Percentiles rank a stretch among this genome's conserved stretches.
Evolutionary conservation across 2,888 invertebrate species (phyloP).

Genomic region (Parascotia fuliginaria): DNA sequence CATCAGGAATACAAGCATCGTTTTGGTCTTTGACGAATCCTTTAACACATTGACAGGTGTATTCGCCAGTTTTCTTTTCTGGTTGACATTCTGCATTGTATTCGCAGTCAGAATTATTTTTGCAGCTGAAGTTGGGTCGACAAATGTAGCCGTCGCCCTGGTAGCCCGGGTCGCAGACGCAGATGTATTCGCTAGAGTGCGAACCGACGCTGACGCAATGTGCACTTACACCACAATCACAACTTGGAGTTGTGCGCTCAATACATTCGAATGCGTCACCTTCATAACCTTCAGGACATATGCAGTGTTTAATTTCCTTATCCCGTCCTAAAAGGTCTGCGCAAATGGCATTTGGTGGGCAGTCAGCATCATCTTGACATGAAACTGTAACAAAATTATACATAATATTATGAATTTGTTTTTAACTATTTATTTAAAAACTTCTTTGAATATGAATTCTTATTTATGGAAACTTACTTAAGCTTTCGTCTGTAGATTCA

Average conservation of each 20-base stretch:
- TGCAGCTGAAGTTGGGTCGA: constrained; percentile 88
- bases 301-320: constrained; percentile 82
- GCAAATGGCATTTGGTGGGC: constrained; percentile 94
- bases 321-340: constrained; percentile 73
- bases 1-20: constrained; percentile 86
- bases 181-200: constrained; percentile 88
- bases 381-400: constrained; percentile 82
- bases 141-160: constrained; percentile 94
- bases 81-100: constrained; percentile 90
- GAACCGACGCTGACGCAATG: constrained; percentile 90
- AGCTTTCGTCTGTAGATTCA: constrained; percentile 41
- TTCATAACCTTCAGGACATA: constrained; percentile 93
- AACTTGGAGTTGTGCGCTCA: constrained; percentile 69
- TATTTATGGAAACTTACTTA: constrained; percentile 55
- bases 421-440: too few relatives aligned
- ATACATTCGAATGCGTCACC: constrained; percentile 93
- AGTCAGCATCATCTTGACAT: constrained; percentile 91
- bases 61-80: constrained; percentile 82
- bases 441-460: background rate
- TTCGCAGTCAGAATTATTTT: constrained; percentile 88
- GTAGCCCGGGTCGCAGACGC: constrained; percentile 93
- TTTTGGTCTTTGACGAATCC: constrained; percentile 89
- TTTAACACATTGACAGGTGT: constrained; percentile 91
- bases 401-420: background rate
- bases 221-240: constrained; percentile 90